Evolutionary conservation across 2,888 invertebrate genomes (phyloP), one percentile per base, ranked within the genome.

Genomic region (Cephus nigrinus): DNA sequence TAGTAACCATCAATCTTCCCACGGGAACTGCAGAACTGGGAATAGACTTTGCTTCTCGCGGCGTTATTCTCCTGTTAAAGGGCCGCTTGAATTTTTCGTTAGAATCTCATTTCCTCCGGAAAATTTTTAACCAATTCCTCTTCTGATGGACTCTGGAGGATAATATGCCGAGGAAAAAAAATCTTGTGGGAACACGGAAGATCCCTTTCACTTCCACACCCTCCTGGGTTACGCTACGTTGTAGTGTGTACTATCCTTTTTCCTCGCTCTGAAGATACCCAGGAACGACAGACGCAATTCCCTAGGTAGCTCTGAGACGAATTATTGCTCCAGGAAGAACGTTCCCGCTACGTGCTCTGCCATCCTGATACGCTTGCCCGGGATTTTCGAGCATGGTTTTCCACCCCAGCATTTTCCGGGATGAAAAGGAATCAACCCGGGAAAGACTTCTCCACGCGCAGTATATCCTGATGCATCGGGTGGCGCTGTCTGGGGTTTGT

Each of bases 21-120:
- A 55, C 55, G 2, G 23, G 55, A 55, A 55, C 23, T 23, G 23
- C 55, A 55, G 23, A 55, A 55, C 3, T 55, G 55, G 55, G 23
- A 55, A 55, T 55, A 55, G 55, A 23, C 55, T 23, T 55, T 9
- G 55, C 55, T 84, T 80, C 83, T 83, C 79, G 69, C 36, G 32
- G 55, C 78, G 75, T 81, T 89, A 82, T 35, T 84, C 77, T 81
- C 89, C 89, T 84, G 85, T 78, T 85, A 84, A 76, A 76, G 77
- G 74, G 74, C 81, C 83, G 80, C 85, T 87, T 84, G 80, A 83
- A 85, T 88, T 88, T 88, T 88, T 88, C 86, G 85, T 85, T 83
- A 84, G 88, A 89, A 84, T 83, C 80, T 73, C 81, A 76, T 82
- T 87, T 86, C 81, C 83, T 75, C 68, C 80, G 81, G 81, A 86